phyloP scores from a whole-genome alignment of 1,140 invertebrate species.

The Cryptotermes secundus region DNA sequence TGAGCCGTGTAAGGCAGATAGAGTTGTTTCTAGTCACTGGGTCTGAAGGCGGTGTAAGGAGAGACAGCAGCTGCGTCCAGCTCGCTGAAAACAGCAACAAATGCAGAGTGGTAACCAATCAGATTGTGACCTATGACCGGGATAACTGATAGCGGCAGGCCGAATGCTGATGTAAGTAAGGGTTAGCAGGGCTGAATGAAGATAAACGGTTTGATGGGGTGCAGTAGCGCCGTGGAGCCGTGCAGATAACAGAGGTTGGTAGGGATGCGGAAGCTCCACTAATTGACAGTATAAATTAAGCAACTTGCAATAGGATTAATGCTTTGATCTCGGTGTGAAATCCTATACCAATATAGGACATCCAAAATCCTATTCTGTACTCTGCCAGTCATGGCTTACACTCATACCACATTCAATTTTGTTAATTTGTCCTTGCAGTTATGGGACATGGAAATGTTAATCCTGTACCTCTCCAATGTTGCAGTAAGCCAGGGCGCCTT shows the following conservation, averaged over 20 bases:
- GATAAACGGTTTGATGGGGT: slow-evolving; percentile 3
- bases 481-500: no score
- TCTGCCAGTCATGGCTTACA: background rate
- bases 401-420: background rate
- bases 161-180: background rate
- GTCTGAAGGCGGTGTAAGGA: no score
- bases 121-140: background rate
- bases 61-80: no score
- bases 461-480: no score
- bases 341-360: background rate
- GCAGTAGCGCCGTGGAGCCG: background rate
- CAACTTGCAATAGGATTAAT: slow-evolving; percentile 19
- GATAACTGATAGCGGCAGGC: background rate
- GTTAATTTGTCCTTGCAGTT: background rate
- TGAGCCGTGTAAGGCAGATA: no score
- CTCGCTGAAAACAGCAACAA: no score
- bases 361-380: background rate
- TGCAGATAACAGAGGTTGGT: background rate
- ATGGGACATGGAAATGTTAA: no score
- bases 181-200: background rate
- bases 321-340: slow-evolving; percentile 13
- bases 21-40: no score
- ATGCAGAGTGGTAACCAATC: background rate
- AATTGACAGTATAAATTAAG: slow-evolving; percentile 20
- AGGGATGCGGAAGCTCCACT: background rate